Percentiles rank a stretch among this genome's conserved stretches.
These are phyloP conservation scores for Equus quagga DNA, from an alignment of 2,113 vertebrate species.

Conservation along the genomic window DNA sequence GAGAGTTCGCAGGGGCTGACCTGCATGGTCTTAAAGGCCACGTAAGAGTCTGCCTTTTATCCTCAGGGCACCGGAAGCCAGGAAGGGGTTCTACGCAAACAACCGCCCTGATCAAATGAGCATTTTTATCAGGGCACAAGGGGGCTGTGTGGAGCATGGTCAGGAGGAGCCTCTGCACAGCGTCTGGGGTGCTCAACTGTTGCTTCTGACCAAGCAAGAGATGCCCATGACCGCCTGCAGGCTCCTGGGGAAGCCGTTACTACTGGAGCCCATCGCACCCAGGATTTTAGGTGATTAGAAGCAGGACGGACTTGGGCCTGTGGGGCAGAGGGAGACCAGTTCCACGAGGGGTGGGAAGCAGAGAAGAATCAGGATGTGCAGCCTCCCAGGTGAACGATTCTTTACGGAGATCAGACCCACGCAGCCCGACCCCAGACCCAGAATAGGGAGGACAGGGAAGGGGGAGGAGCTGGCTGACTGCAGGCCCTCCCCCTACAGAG, in stretches of 20 bases:
- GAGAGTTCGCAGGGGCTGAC: background rate
- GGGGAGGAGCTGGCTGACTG: background rate
- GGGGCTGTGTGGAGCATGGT: background rate
- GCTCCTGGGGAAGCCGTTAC: background rate
- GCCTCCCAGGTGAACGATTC: background rate
- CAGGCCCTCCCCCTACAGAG: background rate
- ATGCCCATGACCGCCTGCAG: background rate
- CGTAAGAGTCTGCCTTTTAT: background rate
- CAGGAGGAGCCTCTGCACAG: background rate
- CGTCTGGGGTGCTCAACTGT: background rate
- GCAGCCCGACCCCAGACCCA: background rate
- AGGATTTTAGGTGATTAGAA: background rate
- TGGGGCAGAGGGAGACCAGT: background rate
- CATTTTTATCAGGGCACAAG: background rate
- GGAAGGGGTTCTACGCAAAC: background rate
- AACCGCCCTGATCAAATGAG: background rate
- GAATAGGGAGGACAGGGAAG: background rate
- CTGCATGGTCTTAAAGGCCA: background rate
- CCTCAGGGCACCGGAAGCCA: background rate
- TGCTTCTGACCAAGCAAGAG: background rate
- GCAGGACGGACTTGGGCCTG: background rate
- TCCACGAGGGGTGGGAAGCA: background rate
- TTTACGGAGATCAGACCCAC: background rate
- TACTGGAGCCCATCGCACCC: background rate
- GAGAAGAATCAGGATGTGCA: background rate